Evolutionary conservation across 2,797 vertebrate species (phyloP), one percentile per base, ranked within the genome.

Genomic region (Chaenodraco wilsoni): DNA sequence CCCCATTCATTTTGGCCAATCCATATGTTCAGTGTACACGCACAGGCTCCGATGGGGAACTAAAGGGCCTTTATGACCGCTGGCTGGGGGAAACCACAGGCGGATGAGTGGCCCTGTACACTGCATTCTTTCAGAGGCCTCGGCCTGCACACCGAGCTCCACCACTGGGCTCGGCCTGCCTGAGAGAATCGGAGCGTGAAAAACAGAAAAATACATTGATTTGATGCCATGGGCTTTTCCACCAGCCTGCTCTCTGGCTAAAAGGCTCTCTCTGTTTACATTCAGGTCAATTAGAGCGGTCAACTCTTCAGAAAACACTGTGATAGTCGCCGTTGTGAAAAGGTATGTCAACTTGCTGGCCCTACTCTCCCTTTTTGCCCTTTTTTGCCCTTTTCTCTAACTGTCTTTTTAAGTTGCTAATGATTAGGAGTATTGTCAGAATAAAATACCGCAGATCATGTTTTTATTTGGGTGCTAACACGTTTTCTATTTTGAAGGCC

Each of bases 301-400:
- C 41, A 95, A 95, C 93, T 93, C 94, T 81, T 97, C 98, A 90
- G 97, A 98, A 96, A 97, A 98, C 87, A 96, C 97, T 92, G 97
- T 99, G 92, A 97, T 99, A 88, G 94, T 99, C 90, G 97, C 96
- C 81, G 97, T 99, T 84, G 96, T 99, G 87, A 95, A 96, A 94
- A 97, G 96, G 98, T 99, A 96, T 6, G 89, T 85, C 66, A 46
- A 52, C 66, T 63, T 6, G 0, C 19, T 27, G 56, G 46, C 10
- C 52, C 54, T n/a, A 15, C 10, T 8, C 14, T 5, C n/a, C 4
- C 5, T 46, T 57, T 58, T 67, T 62, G 17, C 40, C n/a, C 55
- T 45, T 68, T 61, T 10, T 46, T 51, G 2, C 37, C 52, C 12
- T 78, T 69, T 58, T 69, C 31, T 16, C 37, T 46, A 11, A 2